These are phyloP conservation scores for Stramonita haemastoma DNA, from an alignment of 2,888 invertebrate genomes.

Conservation along the genomic window DNA sequence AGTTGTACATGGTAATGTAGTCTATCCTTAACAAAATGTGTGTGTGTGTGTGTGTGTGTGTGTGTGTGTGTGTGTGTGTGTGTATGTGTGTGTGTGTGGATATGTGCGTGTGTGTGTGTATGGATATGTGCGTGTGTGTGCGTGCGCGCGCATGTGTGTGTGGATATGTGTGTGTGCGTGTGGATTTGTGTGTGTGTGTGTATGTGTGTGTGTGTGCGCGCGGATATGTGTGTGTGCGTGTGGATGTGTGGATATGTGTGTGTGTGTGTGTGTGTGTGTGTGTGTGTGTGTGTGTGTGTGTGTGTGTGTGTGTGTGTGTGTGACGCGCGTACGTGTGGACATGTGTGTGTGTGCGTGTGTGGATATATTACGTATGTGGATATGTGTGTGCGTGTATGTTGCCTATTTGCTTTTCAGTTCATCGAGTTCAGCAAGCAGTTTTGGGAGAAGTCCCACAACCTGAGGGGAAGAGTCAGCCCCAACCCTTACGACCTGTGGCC, in stretches of 20 bases:
- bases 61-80: no score
- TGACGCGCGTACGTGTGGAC: no score
- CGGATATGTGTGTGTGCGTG: neutral
- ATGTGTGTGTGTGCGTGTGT: no score
- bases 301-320: neutral
- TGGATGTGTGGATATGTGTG: neutral
- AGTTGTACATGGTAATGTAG: no score
- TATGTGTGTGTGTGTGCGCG: neutral
- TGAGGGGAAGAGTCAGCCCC: neutral
- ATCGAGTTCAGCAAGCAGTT: neutral
- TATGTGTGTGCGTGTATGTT: neutral
- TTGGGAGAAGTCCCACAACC: neutral
- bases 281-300: neutral
- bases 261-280: neutral
- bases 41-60: no score
- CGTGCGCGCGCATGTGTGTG: neutral
- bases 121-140: neutral
- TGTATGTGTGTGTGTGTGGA: neutral
- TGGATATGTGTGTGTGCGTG: neutral
- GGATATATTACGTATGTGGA: no score
- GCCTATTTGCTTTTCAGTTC: neutral
- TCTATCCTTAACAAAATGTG: no score
- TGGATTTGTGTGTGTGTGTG: no score
- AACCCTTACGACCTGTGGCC: neutral
- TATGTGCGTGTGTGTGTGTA: neutral